Evolutionary conservation across 1,140 invertebrate genomes (phyloP), one percentile per base, ranked within the genome.

Genomic region (Apis florea): DNA sequence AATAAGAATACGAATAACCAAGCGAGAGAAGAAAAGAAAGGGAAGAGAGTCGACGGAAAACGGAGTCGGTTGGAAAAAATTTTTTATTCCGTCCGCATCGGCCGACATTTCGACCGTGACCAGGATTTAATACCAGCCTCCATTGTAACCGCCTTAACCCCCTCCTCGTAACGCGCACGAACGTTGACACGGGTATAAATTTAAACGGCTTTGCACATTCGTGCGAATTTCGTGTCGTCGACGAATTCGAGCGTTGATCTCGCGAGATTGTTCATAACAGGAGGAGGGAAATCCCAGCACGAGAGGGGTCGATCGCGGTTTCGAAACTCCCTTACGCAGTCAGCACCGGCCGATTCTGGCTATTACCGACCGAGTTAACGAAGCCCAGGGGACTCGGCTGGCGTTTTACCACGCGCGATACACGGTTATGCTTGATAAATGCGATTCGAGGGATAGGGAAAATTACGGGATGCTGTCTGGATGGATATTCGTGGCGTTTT

Each of bases 71-170:
- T 15, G n/a, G 61, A 53, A 47, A 21, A 54, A 76, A 85, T 88
- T 88, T 88, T 82, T 87, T 88, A 88, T 88, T 85, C 86, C 31
- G 40, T 13, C 63, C 86, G 82, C 85, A 86, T 88, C 83, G 69
- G 53, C 75, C 86, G 83, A 87, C 85, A 84, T 88, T 88, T 88
- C 76, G 78, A 84, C 85, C 85, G 86, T 88, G 86, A 88, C 85
- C 69, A 72, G 86, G 73, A 79, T 88, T 88, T 88, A 88, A 88
- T 88, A 75, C 80, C 80, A 54, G 76, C 64, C 56, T 54, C 83
- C 69, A 88, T 88, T 88, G 86, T 88, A 88, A 88, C 76, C 76
- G 51, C 83, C 78, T 88, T 85, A 88, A 80, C 82, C 79, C 70
- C 83, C 49, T 71, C 40, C 59, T 66, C 74, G 24, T 81, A 31